Evolutionary conservation across 2,113 vertebrate species (phyloP), one percentile per base, ranked within the genome.

Genomic region (Dendrocopos noguchii): DNA sequence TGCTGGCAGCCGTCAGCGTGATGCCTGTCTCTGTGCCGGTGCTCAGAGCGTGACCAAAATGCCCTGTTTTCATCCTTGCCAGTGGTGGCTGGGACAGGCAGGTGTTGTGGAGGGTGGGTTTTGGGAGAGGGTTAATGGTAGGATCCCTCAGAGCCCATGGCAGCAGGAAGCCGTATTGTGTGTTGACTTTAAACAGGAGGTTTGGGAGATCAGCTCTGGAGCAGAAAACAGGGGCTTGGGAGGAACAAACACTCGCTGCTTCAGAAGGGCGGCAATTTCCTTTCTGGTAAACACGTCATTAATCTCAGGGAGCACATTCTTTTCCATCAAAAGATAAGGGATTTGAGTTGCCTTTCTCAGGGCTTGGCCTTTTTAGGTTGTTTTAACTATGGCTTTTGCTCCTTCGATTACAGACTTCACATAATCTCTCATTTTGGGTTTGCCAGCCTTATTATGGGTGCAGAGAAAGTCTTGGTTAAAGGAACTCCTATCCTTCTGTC

Each of bases 221-320:
- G 97, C 97, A 97, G 96, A 96, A 97, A 95, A 97, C 96, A 97
- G 97, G 94, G 97, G 97, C 97, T 98, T 93, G 97, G 98, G 98
- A 98, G 98, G 97, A 96, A 97, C 94, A 97, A 97, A 97, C 96
- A 97, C 97, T 97, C 89, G 65, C 97, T 97, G 98, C 98, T 98
- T 98, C 98, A 98, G 98, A 98, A 98, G 98, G 98, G 98, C 97
- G 98, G 98, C 12, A 95, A 98, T 98, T 99, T 99, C 98, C 98
- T 99, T 98, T 99, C 29, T 98, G 98, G 98, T 98, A 99, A 99
- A 99, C 98, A 99, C 98, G 98, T 98, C 98, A 98, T 98, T 98
- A 98, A 98, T 98, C 98, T 98, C 97, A 97, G 97, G 97, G 98
- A 98, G 98, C 97, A 97, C 98, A 98, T 98, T 98, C 98, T 99